Evolutionary conservation across 2,888 invertebrate genomes (phyloP).

Genomic region (Plagiodera versicolora): DNA sequence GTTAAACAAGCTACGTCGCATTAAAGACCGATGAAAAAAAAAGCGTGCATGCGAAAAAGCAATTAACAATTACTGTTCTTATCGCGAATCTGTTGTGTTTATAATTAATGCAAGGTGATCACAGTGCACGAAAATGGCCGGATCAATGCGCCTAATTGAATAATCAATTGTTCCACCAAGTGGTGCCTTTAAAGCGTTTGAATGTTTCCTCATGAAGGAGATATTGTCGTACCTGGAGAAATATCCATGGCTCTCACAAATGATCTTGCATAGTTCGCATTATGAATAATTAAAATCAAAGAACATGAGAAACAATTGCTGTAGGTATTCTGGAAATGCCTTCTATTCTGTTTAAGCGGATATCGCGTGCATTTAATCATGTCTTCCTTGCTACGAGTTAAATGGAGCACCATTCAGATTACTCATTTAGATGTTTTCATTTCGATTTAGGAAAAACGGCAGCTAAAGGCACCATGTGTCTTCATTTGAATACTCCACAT

Average conservation of each 20-base stretch:
- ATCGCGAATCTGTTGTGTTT: constrained; percentile 57
- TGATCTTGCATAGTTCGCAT: too few species aligned
- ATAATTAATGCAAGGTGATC: constrained; percentile 57
- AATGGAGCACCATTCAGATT: constrained; percentile 54
- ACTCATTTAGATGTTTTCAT: constrained; percentile 37
- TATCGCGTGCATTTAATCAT: constrained; percentile 50
- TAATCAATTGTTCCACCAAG: constrained; percentile 51
- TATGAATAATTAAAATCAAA: too few species aligned
- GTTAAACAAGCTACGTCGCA: constrained; percentile 49
- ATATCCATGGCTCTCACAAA: too few species aligned
- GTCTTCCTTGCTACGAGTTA: constrained; percentile 49
- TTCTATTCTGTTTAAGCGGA: constrained; percentile 21
- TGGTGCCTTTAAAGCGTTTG: constrained; percentile 21
- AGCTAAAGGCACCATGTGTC: background rate
- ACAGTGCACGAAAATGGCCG: constrained; percentile 52
- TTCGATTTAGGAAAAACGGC: background rate
- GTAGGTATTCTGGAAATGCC: too few species aligned
- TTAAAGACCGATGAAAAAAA: constrained; percentile 46
- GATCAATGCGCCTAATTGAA: constrained; percentile 55
- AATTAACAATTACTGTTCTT: constrained; percentile 57
- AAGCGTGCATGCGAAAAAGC: constrained; percentile 55
- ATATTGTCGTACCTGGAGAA: too few species aligned
- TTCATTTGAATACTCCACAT: background rate
- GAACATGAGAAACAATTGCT: too few species aligned
- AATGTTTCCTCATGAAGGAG: constrained; percentile 13